These are phyloP conservation scores for Atractosteus spatula DNA, from an alignment of 2,113 vertebrate species.

Conservation along the genomic window DNA sequence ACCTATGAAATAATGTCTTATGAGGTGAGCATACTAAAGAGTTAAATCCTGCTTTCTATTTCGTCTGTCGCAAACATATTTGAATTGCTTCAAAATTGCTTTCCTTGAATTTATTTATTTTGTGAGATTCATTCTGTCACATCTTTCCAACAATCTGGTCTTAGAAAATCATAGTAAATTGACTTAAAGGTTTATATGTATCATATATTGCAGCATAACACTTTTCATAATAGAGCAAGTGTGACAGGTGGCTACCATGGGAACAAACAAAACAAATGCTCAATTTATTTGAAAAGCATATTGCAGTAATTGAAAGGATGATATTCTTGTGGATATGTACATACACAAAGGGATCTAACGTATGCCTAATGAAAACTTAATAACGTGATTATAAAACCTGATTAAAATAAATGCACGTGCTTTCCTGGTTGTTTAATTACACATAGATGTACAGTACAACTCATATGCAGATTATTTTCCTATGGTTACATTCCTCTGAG, in stretches of 20 bases:
- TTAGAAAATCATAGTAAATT: not conserved
- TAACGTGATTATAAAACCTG: too few relatives aligned
- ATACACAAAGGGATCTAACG: too few relatives aligned
- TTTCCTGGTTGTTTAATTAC: too few relatives aligned
- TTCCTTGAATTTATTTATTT: not conserved
- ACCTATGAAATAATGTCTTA: too few relatives aligned
- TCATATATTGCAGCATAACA: not conserved
- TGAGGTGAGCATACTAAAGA: not conserved
- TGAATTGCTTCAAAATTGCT: not conserved
- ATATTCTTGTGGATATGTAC: too few relatives aligned
- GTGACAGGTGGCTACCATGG: not conserved
- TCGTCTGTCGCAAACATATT: not conserved
- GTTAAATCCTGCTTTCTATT: not conserved
- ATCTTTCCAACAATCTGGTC: not conserved
- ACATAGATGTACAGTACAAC: too few relatives aligned
- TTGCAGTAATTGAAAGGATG: too few relatives aligned
- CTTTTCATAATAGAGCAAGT: not conserved
- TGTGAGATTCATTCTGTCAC: not conserved
- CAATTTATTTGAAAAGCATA: too few relatives aligned
- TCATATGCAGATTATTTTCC: too few relatives aligned
- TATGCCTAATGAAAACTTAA: too few relatives aligned
- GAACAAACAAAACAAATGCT: not conserved
- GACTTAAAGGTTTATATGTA: not conserved
- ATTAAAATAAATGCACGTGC: too few relatives aligned
- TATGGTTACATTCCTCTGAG: too few relatives aligned